These are phyloP conservation scores for Noturus placidus DNA, from an alignment of 2,113 vertebrate species.

Conservation along the genomic window DNA sequence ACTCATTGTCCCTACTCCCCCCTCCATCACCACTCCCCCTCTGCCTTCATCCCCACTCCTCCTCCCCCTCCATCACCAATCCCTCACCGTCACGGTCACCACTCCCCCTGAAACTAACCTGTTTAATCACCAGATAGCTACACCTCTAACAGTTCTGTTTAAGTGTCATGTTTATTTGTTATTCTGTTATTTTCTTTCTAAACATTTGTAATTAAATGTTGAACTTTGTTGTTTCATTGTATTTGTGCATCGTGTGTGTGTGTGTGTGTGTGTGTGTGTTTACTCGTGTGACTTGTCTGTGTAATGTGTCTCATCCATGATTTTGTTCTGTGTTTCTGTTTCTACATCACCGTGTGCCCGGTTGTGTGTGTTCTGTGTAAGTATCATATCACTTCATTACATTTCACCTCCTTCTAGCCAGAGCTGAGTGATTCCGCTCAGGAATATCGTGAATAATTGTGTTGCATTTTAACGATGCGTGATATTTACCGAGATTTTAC, in stretches of 20 bases:
- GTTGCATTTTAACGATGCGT: background rate
- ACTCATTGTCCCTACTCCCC: too few relatives aligned
- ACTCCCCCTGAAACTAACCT: too few relatives aligned
- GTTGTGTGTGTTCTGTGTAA: conserved; percentile 43
- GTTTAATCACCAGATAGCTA: too few relatives aligned
- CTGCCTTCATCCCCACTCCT: too few relatives aligned
- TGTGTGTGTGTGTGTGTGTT: background rate
- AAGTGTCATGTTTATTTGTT: background rate
- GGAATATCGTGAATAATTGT: background rate
- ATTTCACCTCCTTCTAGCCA: background rate
- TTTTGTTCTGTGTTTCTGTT: conserved; percentile 30
- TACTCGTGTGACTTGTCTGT: background rate
- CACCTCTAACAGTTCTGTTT: too few relatives aligned
- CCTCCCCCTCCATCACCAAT: too few relatives aligned
- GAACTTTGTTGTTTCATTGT: background rate
- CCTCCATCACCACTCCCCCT: too few relatives aligned
- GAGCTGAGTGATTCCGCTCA: background rate
- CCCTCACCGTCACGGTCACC: too few relatives aligned
- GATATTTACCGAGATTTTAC: background rate
- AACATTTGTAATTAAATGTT: background rate
- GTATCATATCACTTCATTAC: conserved; percentile 10
- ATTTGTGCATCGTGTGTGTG: background rate
- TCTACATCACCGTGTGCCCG: conserved; percentile 21
- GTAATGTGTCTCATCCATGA: background rate
- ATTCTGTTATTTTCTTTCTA: background rate